Percentiles rank a stretch among this genome's conserved stretches.
Evolutionary conservation across 1,140 invertebrate species (phyloP).

Genomic region (Antheraea pernyi): DNA sequence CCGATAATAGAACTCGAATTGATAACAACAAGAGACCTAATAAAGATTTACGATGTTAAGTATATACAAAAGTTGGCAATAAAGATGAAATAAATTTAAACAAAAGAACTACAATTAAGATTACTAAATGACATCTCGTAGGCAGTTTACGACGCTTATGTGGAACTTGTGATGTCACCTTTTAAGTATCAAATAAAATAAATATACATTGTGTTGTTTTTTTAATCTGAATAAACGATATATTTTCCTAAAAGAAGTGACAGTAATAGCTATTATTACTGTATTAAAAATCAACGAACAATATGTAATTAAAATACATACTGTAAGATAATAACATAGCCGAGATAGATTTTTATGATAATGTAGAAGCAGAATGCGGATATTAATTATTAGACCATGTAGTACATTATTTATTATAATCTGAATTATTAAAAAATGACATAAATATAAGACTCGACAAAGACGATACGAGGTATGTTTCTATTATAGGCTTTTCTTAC

Average conservation of each 20-base stretch:
- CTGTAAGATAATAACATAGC: background rate
- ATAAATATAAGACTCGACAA: background rate
- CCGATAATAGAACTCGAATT: conserved; percentile 2
- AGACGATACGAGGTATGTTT: background rate
- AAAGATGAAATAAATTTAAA: background rate
- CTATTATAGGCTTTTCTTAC: too few species aligned
- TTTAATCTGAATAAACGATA: too few species aligned
- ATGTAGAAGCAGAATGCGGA: conserved; percentile 5
- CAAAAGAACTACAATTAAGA: background rate
- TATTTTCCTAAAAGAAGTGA: background rate
- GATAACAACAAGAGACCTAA: conserved; percentile 6
- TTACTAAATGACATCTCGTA: background rate
- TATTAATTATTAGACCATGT: background rate
- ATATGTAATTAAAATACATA: too few species aligned
- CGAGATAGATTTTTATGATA: too few species aligned
- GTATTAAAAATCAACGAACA: too few species aligned
- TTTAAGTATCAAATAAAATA: background rate
- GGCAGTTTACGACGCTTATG: background rate
- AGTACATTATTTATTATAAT: conserved; percentile 1
- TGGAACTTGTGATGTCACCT: background rate
- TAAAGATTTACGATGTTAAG: background rate
- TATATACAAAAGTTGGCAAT: background rate
- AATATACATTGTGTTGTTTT: too few species aligned
- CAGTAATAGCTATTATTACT: background rate
- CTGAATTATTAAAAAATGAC: background rate